These are phyloP conservation scores for Columba janthina DNA, from an alignment of 2,113 vertebrate genomes.

Conservation along the genomic window DNA sequence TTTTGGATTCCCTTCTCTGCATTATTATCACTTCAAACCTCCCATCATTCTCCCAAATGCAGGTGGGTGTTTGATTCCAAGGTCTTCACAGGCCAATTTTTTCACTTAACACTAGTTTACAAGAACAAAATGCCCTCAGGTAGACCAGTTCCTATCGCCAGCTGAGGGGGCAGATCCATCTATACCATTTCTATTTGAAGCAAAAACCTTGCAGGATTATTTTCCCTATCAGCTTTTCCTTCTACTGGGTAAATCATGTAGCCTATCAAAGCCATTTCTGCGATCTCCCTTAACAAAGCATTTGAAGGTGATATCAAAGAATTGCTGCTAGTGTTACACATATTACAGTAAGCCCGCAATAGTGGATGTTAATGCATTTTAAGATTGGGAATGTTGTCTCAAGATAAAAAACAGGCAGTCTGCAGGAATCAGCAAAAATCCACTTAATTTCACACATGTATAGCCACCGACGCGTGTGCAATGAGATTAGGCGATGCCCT, in stretches of 20 bases:
- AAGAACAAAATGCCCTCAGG: constrained; percentile 13
- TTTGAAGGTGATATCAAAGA: constrained; percentile 65
- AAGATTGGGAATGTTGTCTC: constrained; percentile 45
- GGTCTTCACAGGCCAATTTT: background rate
- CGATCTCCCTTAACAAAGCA: constrained; percentile 50
- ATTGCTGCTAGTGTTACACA: constrained; percentile 46
- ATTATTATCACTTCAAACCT: background rate
- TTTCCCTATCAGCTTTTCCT: constrained; percentile 50
- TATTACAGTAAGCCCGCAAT: constrained; percentile 65
- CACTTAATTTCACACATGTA: constrained; percentile 72
- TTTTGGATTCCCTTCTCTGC: background rate
- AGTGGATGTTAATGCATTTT: constrained; percentile 62
- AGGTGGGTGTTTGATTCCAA: background rate
- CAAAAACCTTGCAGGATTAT: constrained; percentile 46
- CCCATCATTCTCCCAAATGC: background rate
- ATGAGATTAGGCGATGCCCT: constrained; percentile 56
- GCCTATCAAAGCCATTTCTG: constrained; percentile 55
- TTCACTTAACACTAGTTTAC: constrained; percentile 1
- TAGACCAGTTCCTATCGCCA: background rate
- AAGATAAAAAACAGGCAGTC: constrained; percentile 71
- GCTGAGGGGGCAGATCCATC: background rate
- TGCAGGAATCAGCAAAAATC: constrained; percentile 29
- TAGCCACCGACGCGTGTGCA: constrained; percentile 30
- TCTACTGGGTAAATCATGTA: constrained; percentile 47
- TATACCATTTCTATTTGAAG: background rate